Base-by-base conservation (phyloP, 2,797 vertebrate species). In the Sebastes elongatus region DNA sequence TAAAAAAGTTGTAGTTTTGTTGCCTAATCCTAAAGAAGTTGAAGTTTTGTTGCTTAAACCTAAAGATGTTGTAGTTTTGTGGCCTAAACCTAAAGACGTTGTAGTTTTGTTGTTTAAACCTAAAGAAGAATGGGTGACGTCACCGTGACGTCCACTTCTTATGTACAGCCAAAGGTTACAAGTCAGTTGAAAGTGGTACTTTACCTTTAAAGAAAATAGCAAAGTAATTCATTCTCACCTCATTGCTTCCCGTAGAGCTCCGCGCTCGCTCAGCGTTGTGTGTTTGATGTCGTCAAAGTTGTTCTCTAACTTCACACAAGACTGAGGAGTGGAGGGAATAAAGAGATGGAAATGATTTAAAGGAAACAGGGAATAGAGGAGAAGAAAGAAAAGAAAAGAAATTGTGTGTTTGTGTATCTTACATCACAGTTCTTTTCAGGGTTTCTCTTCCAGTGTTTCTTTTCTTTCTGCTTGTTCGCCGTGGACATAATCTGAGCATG, bases 231-330 rank as follows among this genome's bases (percentile, higher is more conserved):
- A 53, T 14, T 70, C 73, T 89, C 52, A 93, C 92, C 92, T 92
- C 28, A 92, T 7, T 23, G 93, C 91, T 76, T 94, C 88, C 53
- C 91, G 78, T 2, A 95, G 86, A 65, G 92, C 92, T 91, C 97
- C 97, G 65, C 97, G 93, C 83, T 97, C 97, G 71, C 97, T 96
- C 88, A 98, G 94, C 74, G 97, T 97, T 4, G 96, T 97, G 93
- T 97, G 97, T 95, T 97, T 97, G 95, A 97, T 97, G 90, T 98
- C 97, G 80, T 98, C 97, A 95, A 98, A 98, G 96, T 98, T 97
- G 96, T 97, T 97, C 92, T 98, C 97, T 67, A 97, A 94, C 89
- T 94, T 95, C 84, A 96, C 94, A 73, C 97, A 97, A 63, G 92
- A 94, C 97, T 98, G 91, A 10, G 22, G 38, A 23, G 18, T 1